These are phyloP conservation scores for Syngnathus scovelli DNA, from an alignment of 2,113 vertebrate species.

Conservation along the genomic window DNA sequence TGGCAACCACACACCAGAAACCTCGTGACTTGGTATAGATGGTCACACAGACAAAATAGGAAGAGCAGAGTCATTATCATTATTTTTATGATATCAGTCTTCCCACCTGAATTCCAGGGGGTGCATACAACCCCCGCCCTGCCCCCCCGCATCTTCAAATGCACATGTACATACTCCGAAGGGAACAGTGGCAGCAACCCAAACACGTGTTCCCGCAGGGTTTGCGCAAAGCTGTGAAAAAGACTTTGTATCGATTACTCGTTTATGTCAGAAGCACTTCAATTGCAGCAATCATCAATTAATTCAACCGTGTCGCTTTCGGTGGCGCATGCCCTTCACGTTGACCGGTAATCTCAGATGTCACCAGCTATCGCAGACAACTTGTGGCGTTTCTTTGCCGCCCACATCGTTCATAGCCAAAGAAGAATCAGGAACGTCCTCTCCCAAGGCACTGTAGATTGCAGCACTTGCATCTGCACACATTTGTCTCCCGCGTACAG, in stretches of 20 bases:
- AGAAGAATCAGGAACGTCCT: conserved; percentile 47
- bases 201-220: conserved; percentile 10
- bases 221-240: conserved; percentile 27
- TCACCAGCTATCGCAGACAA: conserved; percentile 45
- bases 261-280: conserved; percentile 53
- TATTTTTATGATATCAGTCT: conserved; percentile 28
- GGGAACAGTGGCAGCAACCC: not conserved
- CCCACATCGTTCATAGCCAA: conserved; percentile 13
- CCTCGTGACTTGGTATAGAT: conserved; percentile 48
- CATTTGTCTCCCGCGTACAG: not conserved
- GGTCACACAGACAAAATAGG: conserved; percentile 48
- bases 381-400: conserved; percentile 32
- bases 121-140: too few species aligned
- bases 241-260: conserved; percentile 42
- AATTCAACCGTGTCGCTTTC: conserved; percentile 48
- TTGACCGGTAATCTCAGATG: conserved; percentile 58
- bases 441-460: conserved; percentile 21
- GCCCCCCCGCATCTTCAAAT: not conserved
- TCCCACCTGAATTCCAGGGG: conserved; percentile 15
- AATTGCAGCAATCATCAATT: conserved; percentile 38
- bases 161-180: not conserved
- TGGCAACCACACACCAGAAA: conserved; percentile 47
- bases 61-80: conserved; percentile 34
- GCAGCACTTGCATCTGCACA: not conserved
- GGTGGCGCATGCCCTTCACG: conserved; percentile 49